Conservation (phyloP, 2,888 invertebrate species). For the Tetramorium bicarinatum region DNA sequence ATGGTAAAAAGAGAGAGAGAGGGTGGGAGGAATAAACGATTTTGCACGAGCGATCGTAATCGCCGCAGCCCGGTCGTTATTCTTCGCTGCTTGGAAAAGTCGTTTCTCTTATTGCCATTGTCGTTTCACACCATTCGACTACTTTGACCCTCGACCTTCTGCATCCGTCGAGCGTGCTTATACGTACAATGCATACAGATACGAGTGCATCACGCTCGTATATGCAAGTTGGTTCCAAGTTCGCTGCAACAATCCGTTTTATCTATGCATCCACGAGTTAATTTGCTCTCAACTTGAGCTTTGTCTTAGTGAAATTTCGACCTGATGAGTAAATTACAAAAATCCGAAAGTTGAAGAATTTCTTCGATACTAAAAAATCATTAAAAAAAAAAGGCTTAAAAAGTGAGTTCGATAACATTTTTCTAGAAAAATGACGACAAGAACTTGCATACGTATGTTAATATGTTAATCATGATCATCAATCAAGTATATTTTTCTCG, state of each 20-base stretch:
- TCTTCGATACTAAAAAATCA: not conserved
- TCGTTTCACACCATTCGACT: slow-evolving; percentile 54
- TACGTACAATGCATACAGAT: slow-evolving; percentile 21
- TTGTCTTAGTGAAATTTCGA: not conserved
- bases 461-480: not conserved
- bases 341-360: not conserved
- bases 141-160: slow-evolving; percentile 53
- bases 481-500: not conserved
- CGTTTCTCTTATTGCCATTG: slow-evolving; percentile 56
- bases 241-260: slow-evolving; percentile 1
- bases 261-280: not conserved
- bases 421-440: not conserved
- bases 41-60: slow-evolving; percentile 40
- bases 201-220: slow-evolving; percentile 15
- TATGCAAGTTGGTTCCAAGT: slow-evolving; percentile 11
- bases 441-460: not conserved
- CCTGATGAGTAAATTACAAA: slow-evolving; percentile 6
- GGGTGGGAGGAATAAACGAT: slow-evolving; percentile 21
- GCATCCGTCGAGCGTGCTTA: slow-evolving; percentile 21
- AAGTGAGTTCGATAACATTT: not conserved
- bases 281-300: slow-evolving; percentile 9
- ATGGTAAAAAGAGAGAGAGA: not conserved
- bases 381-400: not conserved
- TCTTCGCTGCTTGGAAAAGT: slow-evolving; percentile 42
- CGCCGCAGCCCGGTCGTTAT: slow-evolving; percentile 32